phyloP scores from a whole-genome alignment of 1,140 invertebrate species.

The Drosophila suzukii region DNA sequence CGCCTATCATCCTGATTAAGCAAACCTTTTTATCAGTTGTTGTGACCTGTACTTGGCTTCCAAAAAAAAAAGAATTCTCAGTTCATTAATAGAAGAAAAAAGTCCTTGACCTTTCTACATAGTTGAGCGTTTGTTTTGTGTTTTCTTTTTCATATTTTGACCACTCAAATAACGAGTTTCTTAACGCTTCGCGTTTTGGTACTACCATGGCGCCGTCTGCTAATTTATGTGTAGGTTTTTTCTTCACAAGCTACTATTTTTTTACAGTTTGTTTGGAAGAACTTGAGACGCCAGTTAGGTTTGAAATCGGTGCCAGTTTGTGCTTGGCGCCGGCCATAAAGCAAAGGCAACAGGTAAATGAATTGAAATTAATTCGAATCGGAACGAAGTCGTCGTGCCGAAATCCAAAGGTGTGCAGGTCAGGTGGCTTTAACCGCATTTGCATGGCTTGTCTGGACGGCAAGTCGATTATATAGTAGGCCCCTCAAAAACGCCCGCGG shows the following conservation, averaged over 20 bases:
- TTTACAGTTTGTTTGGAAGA: slow-evolving; percentile 70
- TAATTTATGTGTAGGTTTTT: slow-evolving; percentile 60
- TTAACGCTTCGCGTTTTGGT: slow-evolving; percentile 59
- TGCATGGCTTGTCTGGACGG: slow-evolving; percentile 33
- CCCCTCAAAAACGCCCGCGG: slow-evolving; percentile 56
- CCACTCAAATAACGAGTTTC: slow-evolving; percentile 68
- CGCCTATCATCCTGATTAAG: slow-evolving; percentile 28
- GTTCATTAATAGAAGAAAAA: slow-evolving; percentile 1
- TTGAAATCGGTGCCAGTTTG: slow-evolving; percentile 69
- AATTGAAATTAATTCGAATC: slow-evolving; percentile 26
- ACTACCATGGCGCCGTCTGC: slow-evolving; percentile 56
- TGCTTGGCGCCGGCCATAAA: slow-evolving; percentile 74
- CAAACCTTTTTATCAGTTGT: slow-evolving; percentile 11
- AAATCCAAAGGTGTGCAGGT: slow-evolving; percentile 55
- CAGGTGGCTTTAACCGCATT: slow-evolving; percentile 40
- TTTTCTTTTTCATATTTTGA: slow-evolving; percentile 33
- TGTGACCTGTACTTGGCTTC: slow-evolving; percentile 9
- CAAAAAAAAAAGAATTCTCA: slow-evolving; percentile 8
- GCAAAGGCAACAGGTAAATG: slow-evolving; percentile 40
- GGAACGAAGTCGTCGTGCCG: slow-evolving; percentile 30
- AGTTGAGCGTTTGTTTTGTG: slow-evolving; percentile 36
- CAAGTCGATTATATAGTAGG: slow-evolving; percentile 21
- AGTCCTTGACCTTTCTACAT: slow-evolving; percentile 69
- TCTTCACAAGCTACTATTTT: slow-evolving; percentile 40
- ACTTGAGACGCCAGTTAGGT: slow-evolving; percentile 59